Base-by-base conservation (phyloP, 2,113 vertebrate genomes). In the Ondatra zibethicus region DNA sequence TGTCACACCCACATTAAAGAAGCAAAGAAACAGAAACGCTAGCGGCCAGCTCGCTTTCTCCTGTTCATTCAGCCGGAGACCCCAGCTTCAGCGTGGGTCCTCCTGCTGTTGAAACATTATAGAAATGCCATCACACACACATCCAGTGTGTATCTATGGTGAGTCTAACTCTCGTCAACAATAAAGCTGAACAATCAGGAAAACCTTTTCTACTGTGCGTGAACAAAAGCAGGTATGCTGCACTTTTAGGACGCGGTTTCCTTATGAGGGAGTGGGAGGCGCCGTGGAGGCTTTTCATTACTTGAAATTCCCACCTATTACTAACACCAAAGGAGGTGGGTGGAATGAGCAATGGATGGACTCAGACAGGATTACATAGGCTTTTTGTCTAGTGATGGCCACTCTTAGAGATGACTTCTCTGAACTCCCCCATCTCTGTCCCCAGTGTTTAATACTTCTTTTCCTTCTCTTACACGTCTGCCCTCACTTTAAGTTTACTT, bases 401-500 rank as follows among this genome's bases (percentile, higher is more conserved):
- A n/a, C 10, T 73, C 66, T 75, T 55, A 90, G 68, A 29, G 36
- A 47, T 90, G 63, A 12, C 33, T 89, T 72, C 27, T 81, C 42
- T 86, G 36, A 76, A 78, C 31, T 76, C 29, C 65, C 31, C 72
- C 45, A 16, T 14, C 7, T 93, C n/a, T n/a, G 25, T 6, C 17
- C 42, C 89, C 45, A 61, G 5, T 31, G 23, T 72, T 84, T 42
- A 86, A 66, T 55, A 1, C 29, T 42, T 7, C 29, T 93, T 96
- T 94, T 88, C 39, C 88, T 7, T 65, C 19, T n/a, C 63, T 73
- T 58, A 63, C 42, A 63, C 17, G 25, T 58, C 23, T 72, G 12
- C 25, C 55, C 5, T 86, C n/a, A 39, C 58, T 63, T 39, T 93
- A 65, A 91, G 92, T 82, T 89, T 25, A 82, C 39, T 92, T 91